A percentile compares a stretch with the other conserved stretches of the same genome.
Evolutionary conservation across 1,140 invertebrate species (phyloP).

Genomic region (Euura lappo): DNA sequence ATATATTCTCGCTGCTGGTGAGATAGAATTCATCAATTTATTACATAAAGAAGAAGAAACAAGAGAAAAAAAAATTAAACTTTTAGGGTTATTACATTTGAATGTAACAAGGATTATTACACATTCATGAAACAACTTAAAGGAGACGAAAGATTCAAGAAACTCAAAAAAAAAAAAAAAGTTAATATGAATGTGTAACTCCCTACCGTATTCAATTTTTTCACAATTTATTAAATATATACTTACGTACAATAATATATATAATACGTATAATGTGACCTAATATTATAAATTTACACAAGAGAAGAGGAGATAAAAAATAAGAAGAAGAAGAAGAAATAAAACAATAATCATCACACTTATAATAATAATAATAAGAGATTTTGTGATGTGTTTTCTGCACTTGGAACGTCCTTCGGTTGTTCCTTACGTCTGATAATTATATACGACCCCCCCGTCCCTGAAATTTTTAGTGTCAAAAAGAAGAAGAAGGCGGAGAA

Average conservation of each 20-base stretch:
- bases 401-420: too few relatives aligned
- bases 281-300: too few relatives aligned
- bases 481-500: conserved; percentile 8
- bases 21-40: too few relatives aligned
- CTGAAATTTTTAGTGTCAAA: too few relatives aligned
- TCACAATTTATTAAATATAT: conserved; percentile 15
- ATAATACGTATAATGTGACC: too few relatives aligned
- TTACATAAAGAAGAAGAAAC: neutral
- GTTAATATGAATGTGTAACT: conserved; percentile 27
- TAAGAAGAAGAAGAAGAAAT: neutral
- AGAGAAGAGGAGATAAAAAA: neutral
- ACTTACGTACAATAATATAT: conserved; percentile 7
- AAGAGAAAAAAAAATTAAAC: neutral
- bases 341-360: neutral
- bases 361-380: neutral
- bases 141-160: neutral
- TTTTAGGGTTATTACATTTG: neutral
- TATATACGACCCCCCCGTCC: too few relatives aligned
- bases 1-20: too few relatives aligned
- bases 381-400: too few relatives aligned
- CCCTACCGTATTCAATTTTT: conserved; percentile 48
- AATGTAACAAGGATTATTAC: conserved; percentile 4
- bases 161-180: neutral
- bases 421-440: too few relatives aligned
- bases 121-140: conserved; percentile 10